Evolutionary conservation across 2,797 vertebrate species (phyloP).

Genomic region (Trachurus trachurus): DNA sequence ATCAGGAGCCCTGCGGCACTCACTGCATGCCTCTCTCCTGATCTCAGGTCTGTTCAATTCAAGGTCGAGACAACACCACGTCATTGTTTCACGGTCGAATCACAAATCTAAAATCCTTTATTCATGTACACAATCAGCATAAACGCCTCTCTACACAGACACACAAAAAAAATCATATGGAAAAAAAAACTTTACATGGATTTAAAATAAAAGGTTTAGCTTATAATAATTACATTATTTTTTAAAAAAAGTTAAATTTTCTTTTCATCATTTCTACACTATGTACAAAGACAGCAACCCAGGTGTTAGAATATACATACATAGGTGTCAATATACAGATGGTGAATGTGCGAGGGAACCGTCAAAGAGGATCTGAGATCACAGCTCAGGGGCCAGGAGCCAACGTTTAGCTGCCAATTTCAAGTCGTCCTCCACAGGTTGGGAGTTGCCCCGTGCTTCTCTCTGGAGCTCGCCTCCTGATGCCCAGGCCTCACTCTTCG

Average conservation of each 20-base stretch:
- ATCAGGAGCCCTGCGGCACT: constrained; percentile 70
- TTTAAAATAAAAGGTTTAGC: constrained; percentile 71
- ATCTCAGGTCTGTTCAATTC: constrained; percentile 58
- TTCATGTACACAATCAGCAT: constrained; percentile 66
- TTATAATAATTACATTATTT: constrained; percentile 69
- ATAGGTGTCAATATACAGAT: constrained; percentile 67
- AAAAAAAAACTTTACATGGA: constrained; percentile 70
- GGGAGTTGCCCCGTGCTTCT: constrained; percentile 52
- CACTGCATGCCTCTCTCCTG: constrained; percentile 51
- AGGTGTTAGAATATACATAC: constrained; percentile 72
- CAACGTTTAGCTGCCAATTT: constrained; percentile 85
- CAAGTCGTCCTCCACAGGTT: constrained; percentile 69
- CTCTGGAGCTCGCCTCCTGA: constrained; percentile 36
- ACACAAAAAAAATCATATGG: constrained; percentile 53
- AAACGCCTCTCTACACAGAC: constrained; percentile 69
- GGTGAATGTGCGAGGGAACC: constrained; percentile 52
- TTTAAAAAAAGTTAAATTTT: constrained; percentile 72
- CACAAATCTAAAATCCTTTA: constrained; percentile 79
- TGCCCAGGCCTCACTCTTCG: constrained; percentile 46
- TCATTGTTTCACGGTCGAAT: constrained; percentile 34
- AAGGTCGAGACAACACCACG: constrained; percentile 65
- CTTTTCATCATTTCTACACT: constrained; percentile 79
- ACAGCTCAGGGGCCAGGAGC: constrained; percentile 68
- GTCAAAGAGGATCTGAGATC: constrained; percentile 56
- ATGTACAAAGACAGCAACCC: constrained; percentile 83